Conservation (phyloP, 2,797 vertebrate genomes). For the Bovichtus variegatus region DNA sequence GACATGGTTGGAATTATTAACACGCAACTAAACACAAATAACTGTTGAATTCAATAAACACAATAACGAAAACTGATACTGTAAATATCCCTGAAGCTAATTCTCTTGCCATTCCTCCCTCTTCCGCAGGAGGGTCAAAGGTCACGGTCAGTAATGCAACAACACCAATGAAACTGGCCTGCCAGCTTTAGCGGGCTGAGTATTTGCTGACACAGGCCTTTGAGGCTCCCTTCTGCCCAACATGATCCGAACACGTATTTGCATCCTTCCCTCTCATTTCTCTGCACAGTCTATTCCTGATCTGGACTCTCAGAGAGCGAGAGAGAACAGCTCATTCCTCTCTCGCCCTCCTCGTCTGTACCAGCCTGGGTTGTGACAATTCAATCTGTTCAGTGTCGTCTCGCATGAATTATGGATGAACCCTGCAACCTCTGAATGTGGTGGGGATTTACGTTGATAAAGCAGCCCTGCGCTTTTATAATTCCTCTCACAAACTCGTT, state of each 20-base stretch:
- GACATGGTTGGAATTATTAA: not conserved
- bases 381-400: conserved; percentile 60
- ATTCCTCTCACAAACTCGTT: conserved; percentile 5
- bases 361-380: conserved; percentile 53
- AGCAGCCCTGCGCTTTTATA: conserved; percentile 36
- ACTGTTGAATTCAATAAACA: not conserved
- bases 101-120: not conserved
- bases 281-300: conserved; percentile 29
- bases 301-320: not conserved
- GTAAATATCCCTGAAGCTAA: not conserved
- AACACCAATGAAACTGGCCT: not conserved
- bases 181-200: not conserved
- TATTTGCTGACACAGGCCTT: not conserved
- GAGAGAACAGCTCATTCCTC: conserved; percentile 30
- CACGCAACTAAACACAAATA: not conserved
- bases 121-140: conserved; percentile 8
- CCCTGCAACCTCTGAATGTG: conserved; percentile 37
- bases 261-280: conserved; percentile 13
- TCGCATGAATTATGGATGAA: conserved; percentile 66
- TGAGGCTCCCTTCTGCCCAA: not conserved
- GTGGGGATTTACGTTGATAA: conserved; percentile 49
- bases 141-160: not conserved
- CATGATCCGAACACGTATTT: conserved; percentile 28
- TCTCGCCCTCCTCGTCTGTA: not conserved
- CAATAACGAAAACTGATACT: not conserved